Evolutionary conservation across 1,140 invertebrate genomes (phyloP), one percentile per base, ranked within the genome.

Genomic region (Euschistus heros): DNA sequence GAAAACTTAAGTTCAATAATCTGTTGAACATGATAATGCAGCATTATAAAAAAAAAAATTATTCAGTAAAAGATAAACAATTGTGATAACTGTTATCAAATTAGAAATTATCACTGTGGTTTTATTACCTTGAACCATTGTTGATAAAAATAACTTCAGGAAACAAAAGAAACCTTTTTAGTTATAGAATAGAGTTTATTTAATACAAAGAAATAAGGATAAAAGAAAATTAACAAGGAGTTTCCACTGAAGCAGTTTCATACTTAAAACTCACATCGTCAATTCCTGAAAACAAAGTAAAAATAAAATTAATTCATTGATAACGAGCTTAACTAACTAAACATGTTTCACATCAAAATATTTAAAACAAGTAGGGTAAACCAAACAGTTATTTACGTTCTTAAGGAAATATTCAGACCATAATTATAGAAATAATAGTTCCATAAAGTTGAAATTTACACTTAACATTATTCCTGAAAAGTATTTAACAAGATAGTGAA

Each of bases 241-340:
- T 47, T 50, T 30, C 20, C 42, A 61, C 59, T 61, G 59, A 37
- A 61, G 30, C 17, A 42, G 2, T 26, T 61, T 44, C 20, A 33
- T 37, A 14, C 13, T 59, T 3, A 14, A 24, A 20, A 24, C 27
- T 67, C 61, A 67, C 66, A 67, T 67, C 18, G 66, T 67, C 42
- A 67, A 59, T 26, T 67, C 66, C 66, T 67, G 66, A n/a, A 67
- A 67, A n/a, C 47, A 30, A 62, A 60, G 7, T 60, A 44, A 46
- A 66, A 18, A 47, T 24, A 8, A 4, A 50, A 15, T 42, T 14
- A 26, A 17, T 52, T 44, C 17, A 64, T 13, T 50, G 3, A 22
- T 22, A 6, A 50, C 18, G 17, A 10, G 4, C 24, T 64, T 47
- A 4, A 44, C 6, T 13, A 8, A n/a, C 15, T 44, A 15, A 63